Conservation (phyloP, 2,888 invertebrate genomes). For the Lasioglossum vierecki region DNA sequence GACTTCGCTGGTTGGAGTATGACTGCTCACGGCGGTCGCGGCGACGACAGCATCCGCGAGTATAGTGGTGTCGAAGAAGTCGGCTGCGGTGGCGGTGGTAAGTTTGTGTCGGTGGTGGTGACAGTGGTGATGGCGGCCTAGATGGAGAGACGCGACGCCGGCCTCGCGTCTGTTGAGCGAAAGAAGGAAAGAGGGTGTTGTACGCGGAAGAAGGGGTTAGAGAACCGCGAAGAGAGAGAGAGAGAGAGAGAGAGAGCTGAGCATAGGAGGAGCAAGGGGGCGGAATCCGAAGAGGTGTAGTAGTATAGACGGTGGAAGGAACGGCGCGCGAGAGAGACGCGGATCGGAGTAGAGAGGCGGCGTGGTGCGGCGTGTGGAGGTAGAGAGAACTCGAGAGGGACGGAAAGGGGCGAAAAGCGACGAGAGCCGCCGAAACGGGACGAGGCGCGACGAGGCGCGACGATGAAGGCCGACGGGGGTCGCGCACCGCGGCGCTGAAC, state of each 20-base stretch:
- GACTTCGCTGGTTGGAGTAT: slow-evolving; percentile 44
- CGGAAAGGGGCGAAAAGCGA: slow-evolving; percentile 69
- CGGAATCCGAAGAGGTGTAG: no score
- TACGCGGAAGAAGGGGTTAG: slow-evolving; percentile 48
- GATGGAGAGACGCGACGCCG: slow-evolving; percentile 21
- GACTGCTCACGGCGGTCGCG: slow-evolving; percentile 40
- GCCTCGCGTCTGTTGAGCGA: slow-evolving; percentile 5
- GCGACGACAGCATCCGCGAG: slow-evolving; percentile 51
- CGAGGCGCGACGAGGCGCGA: slow-evolving; percentile 73
- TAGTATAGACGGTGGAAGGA: slow-evolving; percentile 19
- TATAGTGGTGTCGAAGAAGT: neutral
- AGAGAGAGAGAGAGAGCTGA: no score
- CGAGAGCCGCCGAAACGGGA: slow-evolving; percentile 68
- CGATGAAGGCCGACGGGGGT: slow-evolving; percentile 73
- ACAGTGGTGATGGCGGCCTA: slow-evolving; percentile 8
- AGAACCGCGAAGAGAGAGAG: slow-evolving; percentile 11
- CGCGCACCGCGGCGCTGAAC: slow-evolving; percentile 78
- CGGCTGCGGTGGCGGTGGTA: slow-evolving; percentile 1
- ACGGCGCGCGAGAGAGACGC: neutral
- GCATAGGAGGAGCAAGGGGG: neutral
- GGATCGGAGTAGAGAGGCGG: neutral
- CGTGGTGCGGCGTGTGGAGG: slow-evolving; percentile 23
- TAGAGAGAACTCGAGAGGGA: slow-evolving; percentile 58
- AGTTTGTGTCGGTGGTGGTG: slow-evolving; percentile 11
- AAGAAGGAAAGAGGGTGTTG: slow-evolving; percentile 31